Conservation (phyloP, 2,888 invertebrate genomes). For the Apoda limacodes region DNA sequence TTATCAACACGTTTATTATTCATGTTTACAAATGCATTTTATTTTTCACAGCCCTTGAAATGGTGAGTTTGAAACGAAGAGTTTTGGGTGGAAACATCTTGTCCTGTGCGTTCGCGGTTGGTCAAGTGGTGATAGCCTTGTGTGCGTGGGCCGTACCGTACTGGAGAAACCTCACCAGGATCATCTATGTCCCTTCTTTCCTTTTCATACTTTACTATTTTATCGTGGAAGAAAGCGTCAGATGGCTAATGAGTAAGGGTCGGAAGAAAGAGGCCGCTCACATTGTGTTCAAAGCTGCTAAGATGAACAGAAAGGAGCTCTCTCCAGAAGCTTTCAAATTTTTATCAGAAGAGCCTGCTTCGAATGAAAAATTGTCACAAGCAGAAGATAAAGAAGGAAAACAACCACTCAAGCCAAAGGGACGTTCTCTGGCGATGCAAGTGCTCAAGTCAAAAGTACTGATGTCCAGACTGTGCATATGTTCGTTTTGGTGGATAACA, state of each 20-base stretch:
- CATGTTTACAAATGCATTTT: neutral
- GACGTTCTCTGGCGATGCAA: slow-evolving; percentile 32
- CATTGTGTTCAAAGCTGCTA: slow-evolving; percentile 50
- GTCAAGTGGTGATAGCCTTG: slow-evolving; percentile 72
- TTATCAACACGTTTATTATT: no score
- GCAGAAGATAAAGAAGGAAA: neutral
- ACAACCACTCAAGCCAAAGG: slow-evolving; percentile 10
- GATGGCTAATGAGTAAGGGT: slow-evolving; percentile 78
- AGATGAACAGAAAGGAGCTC: slow-evolving; percentile 45
- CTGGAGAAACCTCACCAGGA: slow-evolving; percentile 73
- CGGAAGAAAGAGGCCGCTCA: slow-evolving; percentile 58
- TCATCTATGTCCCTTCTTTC: slow-evolving; percentile 73
- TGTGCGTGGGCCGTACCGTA: slow-evolving; percentile 73
- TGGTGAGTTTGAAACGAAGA: slow-evolving; percentile 61
- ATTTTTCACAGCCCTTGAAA: slow-evolving; percentile 27
- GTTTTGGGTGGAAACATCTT: slow-evolving; percentile 76
- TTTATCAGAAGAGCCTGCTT: slow-evolving; percentile 15
- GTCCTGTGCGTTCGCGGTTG: slow-evolving; percentile 74
- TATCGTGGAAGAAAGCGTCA: slow-evolving; percentile 73
- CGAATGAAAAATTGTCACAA: neutral
- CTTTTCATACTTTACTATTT: slow-evolving; percentile 73
- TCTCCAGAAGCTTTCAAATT: slow-evolving; percentile 37
- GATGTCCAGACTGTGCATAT: slow-evolving; percentile 65
- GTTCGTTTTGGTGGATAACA: slow-evolving; percentile 85
- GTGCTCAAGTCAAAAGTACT: slow-evolving; percentile 63